These are phyloP conservation scores for Lycaena phlaeas DNA, from an alignment of 2,888 invertebrate genomes.

Conservation along the genomic window DNA sequence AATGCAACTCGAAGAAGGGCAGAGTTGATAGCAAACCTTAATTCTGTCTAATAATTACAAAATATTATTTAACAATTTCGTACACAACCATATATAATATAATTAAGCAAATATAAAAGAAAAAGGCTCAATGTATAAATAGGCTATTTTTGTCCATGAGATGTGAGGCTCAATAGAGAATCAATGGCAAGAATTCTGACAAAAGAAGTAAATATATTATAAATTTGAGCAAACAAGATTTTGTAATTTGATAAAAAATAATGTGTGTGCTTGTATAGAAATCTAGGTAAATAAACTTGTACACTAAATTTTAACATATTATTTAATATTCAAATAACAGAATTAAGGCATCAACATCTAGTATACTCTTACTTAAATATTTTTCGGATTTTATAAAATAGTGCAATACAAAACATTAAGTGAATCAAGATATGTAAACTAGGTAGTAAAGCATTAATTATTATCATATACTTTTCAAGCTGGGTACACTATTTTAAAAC, in stretches of 20 bases:
- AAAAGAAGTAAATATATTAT: too few species aligned
- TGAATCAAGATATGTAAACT: conserved; percentile 17
- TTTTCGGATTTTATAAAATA: conserved; percentile 21
- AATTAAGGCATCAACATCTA: conserved; percentile 4
- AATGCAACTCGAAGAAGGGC: background rate
- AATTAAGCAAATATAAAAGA: background rate
- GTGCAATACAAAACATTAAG: conserved; percentile 47
- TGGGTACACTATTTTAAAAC: conserved; percentile 14
- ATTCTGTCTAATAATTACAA: background rate
- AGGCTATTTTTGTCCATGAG: too few species aligned
- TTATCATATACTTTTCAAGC: conserved; percentile 40
- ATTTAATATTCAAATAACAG: background rate
- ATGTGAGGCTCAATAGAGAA: too few species aligned
- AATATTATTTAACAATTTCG: background rate
- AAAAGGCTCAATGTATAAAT: background rate
- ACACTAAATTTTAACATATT: background rate
- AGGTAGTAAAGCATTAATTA: conserved; percentile 64
- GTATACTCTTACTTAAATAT: background rate
- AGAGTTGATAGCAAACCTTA: background rate
- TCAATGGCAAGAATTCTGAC: too few species aligned
- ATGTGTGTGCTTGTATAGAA: too few species aligned
- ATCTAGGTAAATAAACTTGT: too few species aligned
- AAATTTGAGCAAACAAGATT: background rate
- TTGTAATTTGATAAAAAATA: too few species aligned
- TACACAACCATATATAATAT: conserved; percentile 2